Base-by-base conservation (phyloP, 2,113 vertebrate species). In the Marmota flaviventris region DNA sequence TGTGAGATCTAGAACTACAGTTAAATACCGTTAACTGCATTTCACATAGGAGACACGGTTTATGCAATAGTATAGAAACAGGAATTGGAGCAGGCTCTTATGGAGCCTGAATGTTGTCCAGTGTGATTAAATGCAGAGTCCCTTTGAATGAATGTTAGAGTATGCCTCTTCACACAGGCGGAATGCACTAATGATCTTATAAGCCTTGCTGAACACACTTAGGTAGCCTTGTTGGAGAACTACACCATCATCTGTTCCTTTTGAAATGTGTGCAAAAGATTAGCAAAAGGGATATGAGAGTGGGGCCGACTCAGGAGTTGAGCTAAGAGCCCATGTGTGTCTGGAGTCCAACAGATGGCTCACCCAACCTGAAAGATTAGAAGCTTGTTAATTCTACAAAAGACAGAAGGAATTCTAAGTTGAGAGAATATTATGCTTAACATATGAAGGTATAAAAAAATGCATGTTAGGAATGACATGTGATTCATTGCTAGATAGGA, bases 101-200 rank as follows among this genome's bases (percentile, higher is more conserved):
- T 0, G 10, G 20, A 45, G 5, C n/a, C 24, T 25, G 0, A 32
- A n/a, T 6, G 0, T 24, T 39, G 12, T 27, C 37, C 8, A 22
- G 2, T 69, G 34, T 63, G 32, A 25, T 2, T 45, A 8, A 27
- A 20, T 5, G 1, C 34, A 61, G 70, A 37, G 51, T 9, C 10
- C n/a, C 20, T 75, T 25, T 25, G 42, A 22, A 7, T n/a, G 70
- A 14, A 39, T 2, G 5, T 2, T 4, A 12, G n/a, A 18, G 37
- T 53, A 6, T 81, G 51, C 12, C 5, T 96, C 53, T 79, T 65
- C 27, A 22, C 65, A 17, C 7, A 24, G 13, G 34, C 45, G 18
- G 5, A 56, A 25, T 18, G 63, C 13, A 58, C 58, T 39, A 11
- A 39, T 32, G 42, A 18, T 65, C 48, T 85, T 85, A 16, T n/a